Conservation (phyloP, 2,888 invertebrate species). For the Tenthredo mesomela region DNA sequence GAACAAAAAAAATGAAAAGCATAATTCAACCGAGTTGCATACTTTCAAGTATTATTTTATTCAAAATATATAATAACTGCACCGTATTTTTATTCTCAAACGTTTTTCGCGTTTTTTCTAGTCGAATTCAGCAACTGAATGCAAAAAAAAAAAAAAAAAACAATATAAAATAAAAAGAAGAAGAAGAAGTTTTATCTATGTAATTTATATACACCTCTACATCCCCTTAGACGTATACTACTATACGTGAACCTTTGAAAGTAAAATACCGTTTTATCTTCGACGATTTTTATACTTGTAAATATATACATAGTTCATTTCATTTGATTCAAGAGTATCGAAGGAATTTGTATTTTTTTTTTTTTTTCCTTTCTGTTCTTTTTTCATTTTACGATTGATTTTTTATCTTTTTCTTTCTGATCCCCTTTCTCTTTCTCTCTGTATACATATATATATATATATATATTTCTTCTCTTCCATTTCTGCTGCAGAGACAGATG, state of each 20-base stretch:
- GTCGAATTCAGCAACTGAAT: not conserved
- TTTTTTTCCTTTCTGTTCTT: not conserved
- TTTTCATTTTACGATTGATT: not conserved
- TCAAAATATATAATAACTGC: not conserved
- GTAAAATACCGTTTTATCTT: conserved; percentile 8
- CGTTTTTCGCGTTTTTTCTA: no score
- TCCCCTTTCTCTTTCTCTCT: not conserved
- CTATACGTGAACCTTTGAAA: not conserved
- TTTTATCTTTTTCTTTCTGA: not conserved
- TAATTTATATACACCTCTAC: not conserved
- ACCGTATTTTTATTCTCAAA: not conserved
- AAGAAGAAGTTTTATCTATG: not conserved
- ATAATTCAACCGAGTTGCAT: no score
- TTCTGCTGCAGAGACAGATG: not conserved
- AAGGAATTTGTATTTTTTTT: not conserved
- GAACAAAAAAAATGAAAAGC: no score
- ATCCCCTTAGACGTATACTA: not conserved
- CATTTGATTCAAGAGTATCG: not conserved
- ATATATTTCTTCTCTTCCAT: not conserved
- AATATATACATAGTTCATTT: not conserved
- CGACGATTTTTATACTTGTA: not conserved
- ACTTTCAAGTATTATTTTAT: not conserved
- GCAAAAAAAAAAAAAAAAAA: not conserved
- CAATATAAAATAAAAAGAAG: not conserved
- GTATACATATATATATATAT: not conserved